Percentiles rank a stretch among this genome's conserved stretches.
Conservation (phyloP, 2,113 vertebrate species). For the Bagarius yarrelli region DNA sequence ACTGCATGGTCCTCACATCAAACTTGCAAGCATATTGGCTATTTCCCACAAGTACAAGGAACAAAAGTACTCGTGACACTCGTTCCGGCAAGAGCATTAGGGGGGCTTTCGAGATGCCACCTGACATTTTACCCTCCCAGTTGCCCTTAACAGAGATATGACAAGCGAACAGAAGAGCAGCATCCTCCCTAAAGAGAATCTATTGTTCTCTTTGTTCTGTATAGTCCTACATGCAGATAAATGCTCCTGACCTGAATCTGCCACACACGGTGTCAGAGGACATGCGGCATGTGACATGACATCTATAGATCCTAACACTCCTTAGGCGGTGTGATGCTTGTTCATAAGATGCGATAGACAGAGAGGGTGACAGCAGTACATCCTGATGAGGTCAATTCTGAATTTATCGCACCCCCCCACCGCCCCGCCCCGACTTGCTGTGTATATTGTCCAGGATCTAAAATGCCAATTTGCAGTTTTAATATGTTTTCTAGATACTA, state of each 20-base stretch:
- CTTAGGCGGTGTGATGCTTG: neutral
- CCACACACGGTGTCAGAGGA: constrained; percentile 20
- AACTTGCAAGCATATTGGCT: neutral
- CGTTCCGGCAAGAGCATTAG: neutral
- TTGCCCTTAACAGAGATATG: constrained; percentile 32
- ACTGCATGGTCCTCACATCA: neutral
- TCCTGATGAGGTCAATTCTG: no score
- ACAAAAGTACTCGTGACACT: constrained; percentile 2
- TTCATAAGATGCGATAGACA: neutral
- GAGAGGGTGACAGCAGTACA: neutral
- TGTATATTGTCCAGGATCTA: neutral
- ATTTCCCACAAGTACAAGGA: constrained; percentile 13
- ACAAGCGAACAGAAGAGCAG: constrained; percentile 39
- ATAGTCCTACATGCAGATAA: neutral
- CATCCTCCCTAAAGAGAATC: neutral
- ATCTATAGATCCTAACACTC: constrained; percentile 21
- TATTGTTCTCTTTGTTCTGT: constrained; percentile 23
- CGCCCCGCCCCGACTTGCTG: no score
- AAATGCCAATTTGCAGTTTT: neutral
- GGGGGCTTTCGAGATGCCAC: constrained; percentile 3
- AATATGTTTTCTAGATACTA: neutral
- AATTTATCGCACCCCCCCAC: no score
- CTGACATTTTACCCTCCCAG: constrained; percentile 29
- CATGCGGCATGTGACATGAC: constrained; percentile 19
- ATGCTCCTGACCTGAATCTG: constrained; percentile 20